Evolutionary conservation across 2,113 vertebrate genomes (phyloP).

Genomic region (Tupaia chinensis): DNA sequence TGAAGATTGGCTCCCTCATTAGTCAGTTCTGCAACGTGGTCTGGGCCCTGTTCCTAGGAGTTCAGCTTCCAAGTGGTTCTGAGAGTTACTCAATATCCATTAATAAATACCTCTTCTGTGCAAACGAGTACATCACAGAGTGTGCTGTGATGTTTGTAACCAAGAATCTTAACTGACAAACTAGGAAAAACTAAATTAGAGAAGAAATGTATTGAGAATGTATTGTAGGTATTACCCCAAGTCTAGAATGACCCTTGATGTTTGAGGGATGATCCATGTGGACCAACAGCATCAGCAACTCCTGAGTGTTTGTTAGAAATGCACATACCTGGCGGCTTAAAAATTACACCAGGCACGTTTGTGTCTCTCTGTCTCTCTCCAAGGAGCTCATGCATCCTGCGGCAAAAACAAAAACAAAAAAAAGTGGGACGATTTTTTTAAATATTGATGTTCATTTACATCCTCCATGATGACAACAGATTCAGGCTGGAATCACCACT

Average conservation of each 20-base stretch:
- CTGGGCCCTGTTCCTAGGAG: background rate
- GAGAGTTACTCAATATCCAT: background rate
- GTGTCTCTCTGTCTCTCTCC: too few species aligned
- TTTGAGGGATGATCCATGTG: background rate
- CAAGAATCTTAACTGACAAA: background rate
- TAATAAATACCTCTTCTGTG: conserved; percentile 6
- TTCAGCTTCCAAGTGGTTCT: background rate
- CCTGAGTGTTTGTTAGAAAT: background rate
- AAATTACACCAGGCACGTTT: too few species aligned
- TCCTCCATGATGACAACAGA: background rate
- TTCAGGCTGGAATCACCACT: background rate
- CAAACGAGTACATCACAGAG: background rate
- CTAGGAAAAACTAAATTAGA: background rate
- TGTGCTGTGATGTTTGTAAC: background rate
- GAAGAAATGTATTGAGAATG: background rate
- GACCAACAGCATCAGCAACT: background rate
- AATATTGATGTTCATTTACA: background rate
- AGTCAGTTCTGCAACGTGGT: background rate
- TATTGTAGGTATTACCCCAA: background rate
- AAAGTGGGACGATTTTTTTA: background rate
- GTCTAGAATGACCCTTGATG: background rate
- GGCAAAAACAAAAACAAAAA: too few species aligned
- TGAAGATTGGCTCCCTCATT: conserved; percentile 9
- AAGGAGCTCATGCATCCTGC: too few species aligned
- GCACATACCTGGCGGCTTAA: background rate